Percentiles rank a stretch among this genome's conserved stretches.
These are phyloP conservation scores for Oreohelix idahoensis DNA, from an alignment of 1,140 invertebrate species.

Conservation along the genomic window DNA sequence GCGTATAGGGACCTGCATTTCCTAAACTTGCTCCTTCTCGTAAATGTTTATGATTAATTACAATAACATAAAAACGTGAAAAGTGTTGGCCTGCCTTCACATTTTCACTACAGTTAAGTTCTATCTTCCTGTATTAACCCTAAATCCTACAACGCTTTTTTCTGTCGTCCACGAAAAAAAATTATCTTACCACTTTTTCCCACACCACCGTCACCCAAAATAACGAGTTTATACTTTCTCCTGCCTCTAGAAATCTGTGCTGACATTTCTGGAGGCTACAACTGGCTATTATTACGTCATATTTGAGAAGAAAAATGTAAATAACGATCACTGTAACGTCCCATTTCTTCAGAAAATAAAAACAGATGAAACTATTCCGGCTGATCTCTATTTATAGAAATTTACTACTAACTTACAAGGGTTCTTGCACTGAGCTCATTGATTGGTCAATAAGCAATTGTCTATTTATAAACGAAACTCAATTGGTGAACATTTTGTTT, in stretches of 20 bases:
- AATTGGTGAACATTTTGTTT: not conserved
- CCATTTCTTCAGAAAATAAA: not conserved
- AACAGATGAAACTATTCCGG: conserved; percentile 22
- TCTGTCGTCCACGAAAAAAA: no score
- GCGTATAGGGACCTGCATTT: no score
- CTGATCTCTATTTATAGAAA: conserved; percentile 31
- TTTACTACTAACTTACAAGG: conserved; percentile 28
- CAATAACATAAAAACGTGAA: no score
- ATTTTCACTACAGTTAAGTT: no score
- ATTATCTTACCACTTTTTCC: conserved; percentile 85
- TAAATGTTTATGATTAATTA: no score
- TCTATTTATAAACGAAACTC: not conserved
- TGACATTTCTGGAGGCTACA: conserved; percentile 17
- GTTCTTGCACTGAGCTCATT: conserved; percentile 25
- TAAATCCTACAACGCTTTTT: no score
- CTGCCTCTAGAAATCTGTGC: conserved; percentile 43
- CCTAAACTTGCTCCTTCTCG: no score
- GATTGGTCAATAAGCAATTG: conserved; percentile 10
- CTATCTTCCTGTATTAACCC: no score
- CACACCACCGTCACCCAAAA: conserved; percentile 97
- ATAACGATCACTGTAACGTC: not conserved
- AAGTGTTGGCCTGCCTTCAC: no score
- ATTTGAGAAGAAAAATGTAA: not conserved
- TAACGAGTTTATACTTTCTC: conserved; percentile 92
- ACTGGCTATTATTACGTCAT: not conserved